These are phyloP conservation scores for Myotis findleyi DNA, from an alignment of 2,797 vertebrate genomes.

Conservation along the genomic window DNA sequence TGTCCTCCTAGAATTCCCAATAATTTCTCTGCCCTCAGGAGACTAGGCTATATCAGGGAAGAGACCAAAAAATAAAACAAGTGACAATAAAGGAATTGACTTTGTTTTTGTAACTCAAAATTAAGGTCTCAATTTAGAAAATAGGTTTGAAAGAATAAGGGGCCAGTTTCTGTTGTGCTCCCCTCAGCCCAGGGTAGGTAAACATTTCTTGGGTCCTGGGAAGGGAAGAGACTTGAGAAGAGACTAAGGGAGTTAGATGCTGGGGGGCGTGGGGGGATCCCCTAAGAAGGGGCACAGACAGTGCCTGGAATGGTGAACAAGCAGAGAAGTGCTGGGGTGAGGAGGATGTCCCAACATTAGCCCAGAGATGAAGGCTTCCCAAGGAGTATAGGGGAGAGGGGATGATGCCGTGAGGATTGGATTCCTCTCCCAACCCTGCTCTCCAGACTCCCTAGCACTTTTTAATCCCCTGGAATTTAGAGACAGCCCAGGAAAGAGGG, in stretches of 20 bases:
- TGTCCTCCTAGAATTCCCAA: neutral
- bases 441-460: neutral
- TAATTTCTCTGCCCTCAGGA: neutral
- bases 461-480: slow-evolving; percentile 13
- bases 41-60: neutral
- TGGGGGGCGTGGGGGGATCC: fast-evolving
- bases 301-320: neutral
- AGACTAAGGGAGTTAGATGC: neutral
- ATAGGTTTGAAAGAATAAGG: neutral
- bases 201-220: neutral
- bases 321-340: too few relatives aligned
- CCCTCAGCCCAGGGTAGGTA: neutral
- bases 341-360: neutral
- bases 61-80: neutral
- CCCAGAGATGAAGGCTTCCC: neutral
- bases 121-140: slow-evolving; percentile 29
- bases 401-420: neutral
- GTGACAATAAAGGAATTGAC: neutral
- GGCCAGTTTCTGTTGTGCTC: neutral
- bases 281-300: neutral
- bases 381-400: too few relatives aligned
- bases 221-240: neutral
- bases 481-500: neutral
- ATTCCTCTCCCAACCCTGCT: neutral
- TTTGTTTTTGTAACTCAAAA: neutral